phyloP scores from a whole-genome alignment of 1,140 invertebrate species.

The Drosophila parvula region DNA sequence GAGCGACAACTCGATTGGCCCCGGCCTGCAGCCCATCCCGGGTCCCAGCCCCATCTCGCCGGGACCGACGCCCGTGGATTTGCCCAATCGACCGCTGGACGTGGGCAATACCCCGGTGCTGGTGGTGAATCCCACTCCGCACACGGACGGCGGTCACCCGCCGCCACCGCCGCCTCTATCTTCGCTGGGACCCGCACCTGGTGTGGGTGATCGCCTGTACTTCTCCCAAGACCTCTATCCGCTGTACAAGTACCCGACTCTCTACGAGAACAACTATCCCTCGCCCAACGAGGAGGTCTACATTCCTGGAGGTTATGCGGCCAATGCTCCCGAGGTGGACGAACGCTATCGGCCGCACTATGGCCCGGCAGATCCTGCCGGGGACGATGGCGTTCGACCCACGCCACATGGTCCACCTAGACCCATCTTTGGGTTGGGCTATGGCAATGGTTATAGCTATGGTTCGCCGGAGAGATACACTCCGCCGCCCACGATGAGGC shows the following conservation, averaged over 20 bases:
- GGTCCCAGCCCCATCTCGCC: slow-evolving; percentile 63
- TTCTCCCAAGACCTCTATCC: slow-evolving; percentile 82
- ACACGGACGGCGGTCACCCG: slow-evolving; percentile 38
- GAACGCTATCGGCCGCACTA: slow-evolving; percentile 71
- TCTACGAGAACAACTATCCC: slow-evolving; percentile 82
- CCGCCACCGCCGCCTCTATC: slow-evolving; percentile 26
- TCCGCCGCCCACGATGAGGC: slow-evolving; percentile 63
- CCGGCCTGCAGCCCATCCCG: slow-evolving; percentile 34
- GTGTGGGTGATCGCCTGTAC: slow-evolving; percentile 74
- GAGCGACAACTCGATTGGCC: slow-evolving; percentile 74
- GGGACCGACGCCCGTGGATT: slow-evolving; percentile 64
- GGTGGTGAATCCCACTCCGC: slow-evolving; percentile 75
- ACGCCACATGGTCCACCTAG: slow-evolving; percentile 66
- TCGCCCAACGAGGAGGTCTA: slow-evolving; percentile 77
- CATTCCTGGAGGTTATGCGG: slow-evolving; percentile 78
- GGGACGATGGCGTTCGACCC: slow-evolving; percentile 46
- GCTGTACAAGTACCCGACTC: slow-evolving; percentile 78
- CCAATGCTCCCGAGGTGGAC: slow-evolving; percentile 74
- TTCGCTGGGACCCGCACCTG: slow-evolving; percentile 27
- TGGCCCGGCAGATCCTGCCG: slow-evolving; percentile 18
- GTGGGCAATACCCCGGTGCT: slow-evolving; percentile 71
- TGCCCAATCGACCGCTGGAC: slow-evolving; percentile 72
- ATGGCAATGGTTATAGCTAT: slow-evolving; percentile 83
- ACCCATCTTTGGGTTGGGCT: slow-evolving; percentile 78
- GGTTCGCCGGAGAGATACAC: slow-evolving; percentile 72